These are phyloP conservation scores for Anser cygnoides DNA, from an alignment of 2,113 vertebrate genomes.

Conservation along the genomic window DNA sequence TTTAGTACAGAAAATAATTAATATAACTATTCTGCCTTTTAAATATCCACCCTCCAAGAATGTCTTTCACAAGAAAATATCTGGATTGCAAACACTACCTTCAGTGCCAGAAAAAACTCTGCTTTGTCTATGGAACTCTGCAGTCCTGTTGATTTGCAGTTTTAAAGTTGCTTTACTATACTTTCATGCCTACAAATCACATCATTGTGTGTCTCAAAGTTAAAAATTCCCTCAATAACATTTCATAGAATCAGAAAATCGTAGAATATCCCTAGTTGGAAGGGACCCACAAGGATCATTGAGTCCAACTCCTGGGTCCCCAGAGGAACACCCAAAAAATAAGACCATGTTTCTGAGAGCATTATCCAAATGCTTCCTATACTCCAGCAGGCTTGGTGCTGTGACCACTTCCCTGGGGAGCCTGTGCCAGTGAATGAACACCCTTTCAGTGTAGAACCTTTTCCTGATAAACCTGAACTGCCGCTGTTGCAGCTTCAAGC, in stretches of 20 bases:
- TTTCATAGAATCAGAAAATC: neutral
- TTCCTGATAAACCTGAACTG: no score
- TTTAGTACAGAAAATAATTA: neutral
- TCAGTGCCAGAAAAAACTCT: neutral
- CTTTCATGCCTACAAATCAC: neutral
- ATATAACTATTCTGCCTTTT: neutral
- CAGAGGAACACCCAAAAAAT: no score
- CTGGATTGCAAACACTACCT: neutral
- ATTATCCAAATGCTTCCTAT: no score
- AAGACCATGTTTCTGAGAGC: no score
- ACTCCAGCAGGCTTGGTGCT: no score
- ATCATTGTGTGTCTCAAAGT: neutral
- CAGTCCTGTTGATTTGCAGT: neutral
- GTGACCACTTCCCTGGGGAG: no score
- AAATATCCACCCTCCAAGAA: neutral
- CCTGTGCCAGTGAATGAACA: no score
- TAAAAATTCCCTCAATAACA: neutral
- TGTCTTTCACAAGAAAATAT: neutral
- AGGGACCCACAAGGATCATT: no score
- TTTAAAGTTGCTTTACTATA: neutral
- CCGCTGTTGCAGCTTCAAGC: no score
- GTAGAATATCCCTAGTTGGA: no score
- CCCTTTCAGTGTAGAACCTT: no score
- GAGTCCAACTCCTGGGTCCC: no score
- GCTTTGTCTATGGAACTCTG: neutral